These are phyloP conservation scores for Thelaira solivaga DNA, from an alignment of 2,888 invertebrate species.

Conservation along the genomic window DNA sequence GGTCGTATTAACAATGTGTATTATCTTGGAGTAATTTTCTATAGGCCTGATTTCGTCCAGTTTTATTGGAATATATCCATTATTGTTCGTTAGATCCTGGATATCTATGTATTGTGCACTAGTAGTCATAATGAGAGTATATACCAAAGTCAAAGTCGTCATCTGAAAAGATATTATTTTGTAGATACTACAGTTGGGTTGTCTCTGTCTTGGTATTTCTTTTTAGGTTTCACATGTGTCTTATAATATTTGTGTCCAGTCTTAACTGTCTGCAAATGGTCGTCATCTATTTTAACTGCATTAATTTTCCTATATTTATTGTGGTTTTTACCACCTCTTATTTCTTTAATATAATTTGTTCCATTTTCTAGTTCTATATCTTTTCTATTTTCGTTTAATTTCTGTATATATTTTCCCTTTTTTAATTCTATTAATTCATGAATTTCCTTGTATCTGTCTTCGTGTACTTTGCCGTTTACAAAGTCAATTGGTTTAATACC, in stretches of 20 bases:
- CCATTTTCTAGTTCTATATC: neutral
- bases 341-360: neutral
- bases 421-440: neutral
- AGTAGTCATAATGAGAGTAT: neutral
- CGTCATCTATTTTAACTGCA: neutral
- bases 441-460: slow-evolving; percentile 39
- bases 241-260: slow-evolving; percentile 7
- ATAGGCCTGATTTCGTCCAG: slow-evolving; percentile 29
- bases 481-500: slow-evolving; percentile 61
- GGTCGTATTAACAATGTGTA: slow-evolving; percentile 50
- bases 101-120: slow-evolving; percentile 43
- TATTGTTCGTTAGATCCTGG: slow-evolving; percentile 47
- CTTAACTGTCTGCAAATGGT: neutral
- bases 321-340: neutral
- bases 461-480: slow-evolving; percentile 42
- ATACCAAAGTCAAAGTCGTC: neutral
- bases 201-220: neutral
- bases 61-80: slow-evolving; percentile 55
- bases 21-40: slow-evolving; percentile 36
- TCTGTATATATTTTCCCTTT: no score
- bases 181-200: neutral
- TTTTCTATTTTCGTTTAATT: no score
- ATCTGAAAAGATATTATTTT: slow-evolving; percentile 7
- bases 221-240: neutral
- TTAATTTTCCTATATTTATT: neutral